These are phyloP conservation scores for Spea bombifrons DNA, from an alignment of 2,113 vertebrate species.

Conservation along the genomic window DNA sequence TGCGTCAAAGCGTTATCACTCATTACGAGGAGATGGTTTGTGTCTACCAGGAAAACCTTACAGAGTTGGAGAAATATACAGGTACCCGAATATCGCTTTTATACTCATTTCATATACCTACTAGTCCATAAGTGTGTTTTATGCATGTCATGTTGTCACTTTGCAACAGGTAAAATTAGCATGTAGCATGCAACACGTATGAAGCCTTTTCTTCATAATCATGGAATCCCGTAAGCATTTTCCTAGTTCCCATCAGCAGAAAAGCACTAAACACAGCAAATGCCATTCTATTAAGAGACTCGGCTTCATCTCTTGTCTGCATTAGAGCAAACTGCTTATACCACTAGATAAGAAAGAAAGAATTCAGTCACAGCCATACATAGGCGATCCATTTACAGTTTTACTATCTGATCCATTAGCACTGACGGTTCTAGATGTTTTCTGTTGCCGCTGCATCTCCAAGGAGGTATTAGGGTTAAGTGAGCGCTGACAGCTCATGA, in stretches of 20 bases:
- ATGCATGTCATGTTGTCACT: no score
- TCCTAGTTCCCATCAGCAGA: background rate
- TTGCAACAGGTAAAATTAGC: no score
- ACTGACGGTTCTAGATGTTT: background rate
- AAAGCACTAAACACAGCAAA: background rate
- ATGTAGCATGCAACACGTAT: no score
- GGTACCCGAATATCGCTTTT: conserved; percentile 62
- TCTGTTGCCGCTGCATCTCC: background rate
- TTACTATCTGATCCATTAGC: background rate
- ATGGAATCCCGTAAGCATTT: no score
- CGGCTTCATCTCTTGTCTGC: background rate
- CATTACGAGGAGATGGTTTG: conserved; percentile 87
- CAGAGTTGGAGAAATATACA: conserved; percentile 85
- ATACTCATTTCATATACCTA: background rate
- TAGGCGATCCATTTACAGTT: background rate
- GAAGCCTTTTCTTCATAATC: no score
- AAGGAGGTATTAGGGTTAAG: background rate
- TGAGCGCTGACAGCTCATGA: no score
- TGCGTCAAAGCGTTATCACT: conserved; percentile 86
- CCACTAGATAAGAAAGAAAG: no score
- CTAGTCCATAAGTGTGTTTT: background rate
- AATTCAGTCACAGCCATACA: no score
- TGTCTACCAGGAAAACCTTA: conserved; percentile 85
- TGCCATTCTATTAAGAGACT: background rate
- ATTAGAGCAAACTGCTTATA: background rate